These are phyloP conservation scores for Ornithoptera priamus DNA, from an alignment of 2,888 invertebrate genomes.

Conservation along the genomic window DNA sequence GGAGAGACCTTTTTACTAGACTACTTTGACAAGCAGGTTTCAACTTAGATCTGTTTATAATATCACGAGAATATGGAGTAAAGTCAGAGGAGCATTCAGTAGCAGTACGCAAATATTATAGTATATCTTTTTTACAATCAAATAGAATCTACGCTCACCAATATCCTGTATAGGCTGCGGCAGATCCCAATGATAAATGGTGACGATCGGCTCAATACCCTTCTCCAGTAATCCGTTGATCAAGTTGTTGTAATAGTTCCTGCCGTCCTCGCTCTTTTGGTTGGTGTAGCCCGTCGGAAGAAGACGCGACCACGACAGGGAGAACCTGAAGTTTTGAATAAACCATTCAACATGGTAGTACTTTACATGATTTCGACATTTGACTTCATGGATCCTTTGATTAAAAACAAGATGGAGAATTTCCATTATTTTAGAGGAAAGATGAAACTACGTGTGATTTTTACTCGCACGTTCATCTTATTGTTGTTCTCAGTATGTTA, in stretches of 20 bases:
- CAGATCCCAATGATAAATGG: slow-evolving; percentile 82
- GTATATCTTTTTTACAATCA: no score
- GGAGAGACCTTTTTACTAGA: no score
- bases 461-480: no score
- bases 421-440: no score
- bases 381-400: not conserved
- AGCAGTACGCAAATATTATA: not conserved
- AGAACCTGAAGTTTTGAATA: slow-evolving; percentile 64
- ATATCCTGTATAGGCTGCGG: slow-evolving; percentile 61
- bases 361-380: not conserved
- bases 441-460: no score
- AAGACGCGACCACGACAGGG: slow-evolving; percentile 84
- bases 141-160: slow-evolving; percentile 32
- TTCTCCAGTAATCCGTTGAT: slow-evolving; percentile 82
- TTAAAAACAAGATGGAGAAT: not conserved
- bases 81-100: no score
- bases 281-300: slow-evolving; percentile 81
- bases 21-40: no score
- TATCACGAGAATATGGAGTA: no score
- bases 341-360: no score
- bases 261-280: slow-evolving; percentile 81
- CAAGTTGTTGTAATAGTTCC: slow-evolving; percentile 84
- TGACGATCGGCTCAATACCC: slow-evolving; percentile 81
- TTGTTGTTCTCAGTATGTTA: no score
- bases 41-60: no score